Evolutionary conservation across 1,140 invertebrate species (phyloP).

Genomic region (Drosophila aff.): DNA sequence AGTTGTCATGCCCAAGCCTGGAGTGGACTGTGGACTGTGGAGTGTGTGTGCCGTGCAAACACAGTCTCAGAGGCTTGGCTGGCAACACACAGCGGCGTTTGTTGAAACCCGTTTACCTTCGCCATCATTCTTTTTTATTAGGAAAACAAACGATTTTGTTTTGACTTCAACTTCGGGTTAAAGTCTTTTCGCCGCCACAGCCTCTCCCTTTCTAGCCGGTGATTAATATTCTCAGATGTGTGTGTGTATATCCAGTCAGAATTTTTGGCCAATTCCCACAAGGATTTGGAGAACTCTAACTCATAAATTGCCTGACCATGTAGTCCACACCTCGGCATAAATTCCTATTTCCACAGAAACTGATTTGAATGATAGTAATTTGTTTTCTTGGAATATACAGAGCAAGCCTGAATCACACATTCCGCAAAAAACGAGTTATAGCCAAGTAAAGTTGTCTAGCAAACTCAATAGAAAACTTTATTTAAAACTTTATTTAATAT

Average conservation of each 20-base stretch:
- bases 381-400: slow-evolving; percentile 21
- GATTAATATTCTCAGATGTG: slow-evolving; percentile 36
- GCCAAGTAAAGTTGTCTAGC: not conserved
- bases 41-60: slow-evolving; percentile 5
- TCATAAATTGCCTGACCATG: slow-evolving; percentile 19
- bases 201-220: slow-evolving; percentile 17
- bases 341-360: slow-evolving; percentile 28
- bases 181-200: slow-evolving; percentile 25
- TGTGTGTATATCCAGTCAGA: slow-evolving; percentile 9
- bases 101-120: slow-evolving; percentile 69
- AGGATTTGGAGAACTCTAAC: slow-evolving; percentile 24
- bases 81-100: slow-evolving; percentile 8
- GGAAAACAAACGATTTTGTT: slow-evolving; percentile 65
- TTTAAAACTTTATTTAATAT: not conserved
- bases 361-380: slow-evolving; percentile 36
- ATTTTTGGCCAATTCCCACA: slow-evolving; percentile 29
- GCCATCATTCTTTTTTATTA: slow-evolving; percentile 58
- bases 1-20: slow-evolving; percentile 68
- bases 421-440: not conserved
- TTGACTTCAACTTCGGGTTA: slow-evolving; percentile 44
- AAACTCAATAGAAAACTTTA: not conserved
- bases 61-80: slow-evolving; percentile 32
- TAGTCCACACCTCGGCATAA: slow-evolving; percentile 17
- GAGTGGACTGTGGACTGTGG: slow-evolving; percentile 2
- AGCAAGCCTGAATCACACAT: slow-evolving; percentile 22